A percentile compares a stretch with the other conserved stretches of the same genome.
These are phyloP conservation scores for Dorcus hopei DNA, from an alignment of 2,888 invertebrate species.

Conservation along the genomic window DNA sequence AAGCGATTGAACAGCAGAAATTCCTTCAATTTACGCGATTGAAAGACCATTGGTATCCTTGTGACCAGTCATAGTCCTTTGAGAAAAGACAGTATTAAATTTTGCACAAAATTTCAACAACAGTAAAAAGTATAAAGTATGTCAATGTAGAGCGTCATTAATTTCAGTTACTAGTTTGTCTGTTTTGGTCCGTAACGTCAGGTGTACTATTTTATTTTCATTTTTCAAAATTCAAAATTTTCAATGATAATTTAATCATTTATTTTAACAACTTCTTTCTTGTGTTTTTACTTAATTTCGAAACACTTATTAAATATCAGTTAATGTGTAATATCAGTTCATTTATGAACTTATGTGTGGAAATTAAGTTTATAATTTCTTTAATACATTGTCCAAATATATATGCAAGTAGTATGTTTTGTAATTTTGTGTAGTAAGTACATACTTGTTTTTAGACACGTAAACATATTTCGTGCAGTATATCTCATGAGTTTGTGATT, in stretches of 20 bases:
- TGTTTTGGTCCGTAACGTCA: constrained; percentile 23
- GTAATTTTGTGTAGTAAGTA: no score
- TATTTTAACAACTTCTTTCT: neutral
- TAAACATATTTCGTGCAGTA: no score
- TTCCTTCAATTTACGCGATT: constrained; percentile 35
- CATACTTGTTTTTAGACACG: no score
- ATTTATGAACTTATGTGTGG: no score
- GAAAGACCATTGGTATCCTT: constrained; percentile 44
- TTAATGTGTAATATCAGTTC: no score
- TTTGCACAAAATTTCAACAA: constrained; percentile 7
- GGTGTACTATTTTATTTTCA: constrained; percentile 44
- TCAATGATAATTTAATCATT: neutral
- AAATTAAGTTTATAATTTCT: no score
- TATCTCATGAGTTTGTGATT: no score
- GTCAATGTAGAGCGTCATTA: neutral
- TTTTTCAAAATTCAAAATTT: neutral
- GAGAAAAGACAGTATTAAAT: constrained; percentile 37
- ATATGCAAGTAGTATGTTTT: no score
- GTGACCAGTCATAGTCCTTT: constrained; percentile 46
- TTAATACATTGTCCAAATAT: no score
- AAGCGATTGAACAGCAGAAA: constrained; percentile 18
- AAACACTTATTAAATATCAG: no score
- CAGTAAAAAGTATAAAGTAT: neutral
- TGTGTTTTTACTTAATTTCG: no score
- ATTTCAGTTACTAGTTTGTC: constrained; percentile 14